phyloP scores from a whole-genome alignment of 2,888 invertebrate genomes.

The Allacma fusca region DNA sequence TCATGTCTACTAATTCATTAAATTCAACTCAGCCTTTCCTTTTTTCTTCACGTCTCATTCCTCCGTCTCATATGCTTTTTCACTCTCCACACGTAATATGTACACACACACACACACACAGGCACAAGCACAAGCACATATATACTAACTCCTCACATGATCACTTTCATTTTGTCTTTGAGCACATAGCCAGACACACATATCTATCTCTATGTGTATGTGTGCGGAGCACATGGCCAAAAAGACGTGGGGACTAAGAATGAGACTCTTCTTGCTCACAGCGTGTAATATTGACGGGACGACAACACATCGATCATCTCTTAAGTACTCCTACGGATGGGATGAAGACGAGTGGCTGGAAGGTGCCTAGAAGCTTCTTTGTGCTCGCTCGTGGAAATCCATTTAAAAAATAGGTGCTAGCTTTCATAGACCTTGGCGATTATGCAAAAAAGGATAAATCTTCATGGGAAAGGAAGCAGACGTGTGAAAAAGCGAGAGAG shows the following conservation, averaged over 20 bases:
- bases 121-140: neutral
- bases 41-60: constrained; percentile 16
- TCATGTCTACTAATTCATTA: constrained; percentile 40
- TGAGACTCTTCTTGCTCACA: neutral
- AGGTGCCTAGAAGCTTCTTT: constrained; percentile 41
- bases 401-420: constrained; percentile 58
- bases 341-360: constrained; percentile 28
- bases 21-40: constrained; percentile 23
- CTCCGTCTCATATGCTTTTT: neutral
- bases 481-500: constrained; percentile 56
- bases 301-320: constrained; percentile 42
- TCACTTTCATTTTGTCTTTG: too few species aligned
- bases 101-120: neutral
- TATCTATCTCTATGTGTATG: neutral
- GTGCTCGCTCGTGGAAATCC: constrained; percentile 48
- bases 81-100: too few species aligned
- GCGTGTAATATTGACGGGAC: constrained; percentile 25
- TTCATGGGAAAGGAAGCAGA: constrained; percentile 61
- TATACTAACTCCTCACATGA: too few species aligned
- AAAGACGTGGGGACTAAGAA: constrained; percentile 1
- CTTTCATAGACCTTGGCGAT: constrained; percentile 61
- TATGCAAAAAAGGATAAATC: constrained; percentile 62
- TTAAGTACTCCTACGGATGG: constrained; percentile 38
- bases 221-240: constrained; percentile 23
- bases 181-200: neutral